Conservation (phyloP, 2,888 invertebrate genomes). For the Elysia crispata region DNA sequence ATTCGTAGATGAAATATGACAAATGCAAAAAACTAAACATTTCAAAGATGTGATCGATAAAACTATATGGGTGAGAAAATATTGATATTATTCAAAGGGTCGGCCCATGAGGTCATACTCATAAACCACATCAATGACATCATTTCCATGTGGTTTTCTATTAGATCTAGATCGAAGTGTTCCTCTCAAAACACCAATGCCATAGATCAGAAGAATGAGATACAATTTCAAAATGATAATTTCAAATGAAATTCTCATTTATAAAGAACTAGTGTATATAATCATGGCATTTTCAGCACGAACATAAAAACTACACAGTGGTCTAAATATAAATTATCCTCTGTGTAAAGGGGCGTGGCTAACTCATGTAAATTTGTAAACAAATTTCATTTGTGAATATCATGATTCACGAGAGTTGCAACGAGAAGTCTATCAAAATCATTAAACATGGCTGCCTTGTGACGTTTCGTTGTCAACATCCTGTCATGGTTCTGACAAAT, state of each 20-base stretch:
- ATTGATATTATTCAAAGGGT: too few species aligned
- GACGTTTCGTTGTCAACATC: not conserved
- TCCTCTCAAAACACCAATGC: not conserved
- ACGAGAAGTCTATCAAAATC: not conserved
- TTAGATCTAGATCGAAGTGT: not conserved
- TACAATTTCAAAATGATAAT: not conserved
- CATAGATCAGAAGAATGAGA: too few species aligned
- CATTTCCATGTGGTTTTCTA: not conserved
- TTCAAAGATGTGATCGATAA: too few species aligned
- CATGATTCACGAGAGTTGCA: not conserved
- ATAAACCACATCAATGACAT: constrained; percentile 36
- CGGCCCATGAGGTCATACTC: constrained; percentile 36
- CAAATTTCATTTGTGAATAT: not conserved
- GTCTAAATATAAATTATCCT: not conserved
- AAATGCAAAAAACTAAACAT: too few species aligned
- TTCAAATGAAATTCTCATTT: too few species aligned
- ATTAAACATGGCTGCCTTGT: not conserved
- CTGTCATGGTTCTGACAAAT: not conserved
- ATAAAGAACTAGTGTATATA: too few species aligned
- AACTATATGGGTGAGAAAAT: too few species aligned
- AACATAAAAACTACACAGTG: too few species aligned
- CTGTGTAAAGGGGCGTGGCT: constrained; percentile 24
- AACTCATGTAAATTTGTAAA: not conserved
- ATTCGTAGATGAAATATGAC: too few species aligned
- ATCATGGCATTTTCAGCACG: too few species aligned